These are phyloP conservation scores for Hyaena hyaena DNA, from an alignment of 2,113 vertebrate genomes.

Conservation along the genomic window DNA sequence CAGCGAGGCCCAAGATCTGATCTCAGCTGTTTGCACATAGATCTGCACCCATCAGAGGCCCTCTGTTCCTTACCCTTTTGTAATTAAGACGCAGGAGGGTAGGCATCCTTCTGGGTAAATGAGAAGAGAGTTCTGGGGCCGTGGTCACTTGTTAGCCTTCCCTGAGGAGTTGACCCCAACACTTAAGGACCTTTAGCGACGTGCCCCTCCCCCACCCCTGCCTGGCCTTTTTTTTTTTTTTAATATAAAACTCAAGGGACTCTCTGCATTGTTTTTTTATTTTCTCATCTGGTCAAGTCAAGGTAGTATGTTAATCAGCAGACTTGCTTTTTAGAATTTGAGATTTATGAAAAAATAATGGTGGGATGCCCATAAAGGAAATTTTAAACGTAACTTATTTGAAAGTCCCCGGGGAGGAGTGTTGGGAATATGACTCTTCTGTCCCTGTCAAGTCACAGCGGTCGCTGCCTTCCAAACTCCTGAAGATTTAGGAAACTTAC, in stretches of 20 bases:
- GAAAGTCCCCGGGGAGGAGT: not conserved
- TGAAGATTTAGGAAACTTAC: not conserved
- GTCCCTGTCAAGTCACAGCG: not conserved
- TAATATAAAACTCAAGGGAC: not conserved
- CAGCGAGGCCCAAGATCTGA: not conserved
- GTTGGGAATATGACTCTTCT: not conserved
- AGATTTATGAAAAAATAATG: not conserved
- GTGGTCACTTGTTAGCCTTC: not conserved
- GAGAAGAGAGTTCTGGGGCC: not conserved
- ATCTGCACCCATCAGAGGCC: not conserved
- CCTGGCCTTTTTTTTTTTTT: not conserved
- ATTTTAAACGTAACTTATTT: not conserved
- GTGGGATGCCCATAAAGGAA: not conserved
- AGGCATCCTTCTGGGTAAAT: not conserved
- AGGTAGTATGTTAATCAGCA: not conserved
- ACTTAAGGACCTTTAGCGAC: not conserved
- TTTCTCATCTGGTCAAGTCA: not conserved
- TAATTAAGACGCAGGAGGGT: not conserved
- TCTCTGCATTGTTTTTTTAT: not conserved
- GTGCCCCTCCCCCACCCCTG: too few species aligned
- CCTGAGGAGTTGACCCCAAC: not conserved
- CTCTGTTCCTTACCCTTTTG: not conserved
- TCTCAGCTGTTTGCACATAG: accelerated
- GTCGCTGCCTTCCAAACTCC: not conserved
- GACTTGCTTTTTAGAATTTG: not conserved